Evolutionary conservation across 2,113 vertebrate genomes (phyloP).

Genomic region (Emydura subglobosa): DNA sequence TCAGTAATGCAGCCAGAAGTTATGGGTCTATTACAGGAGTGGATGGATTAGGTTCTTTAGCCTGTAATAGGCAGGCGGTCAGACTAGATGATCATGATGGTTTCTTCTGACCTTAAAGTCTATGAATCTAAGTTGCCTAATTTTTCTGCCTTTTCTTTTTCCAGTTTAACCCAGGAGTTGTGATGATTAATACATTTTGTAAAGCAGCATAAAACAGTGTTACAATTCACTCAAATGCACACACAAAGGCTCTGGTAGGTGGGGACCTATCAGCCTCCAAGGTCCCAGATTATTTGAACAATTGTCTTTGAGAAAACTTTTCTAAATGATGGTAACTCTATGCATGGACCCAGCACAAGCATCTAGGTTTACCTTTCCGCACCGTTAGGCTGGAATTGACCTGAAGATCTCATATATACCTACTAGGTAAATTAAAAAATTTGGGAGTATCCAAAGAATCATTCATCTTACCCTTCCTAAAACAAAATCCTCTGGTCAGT

Average conservation of each 20-base stretch:
- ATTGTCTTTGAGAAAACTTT: neutral
- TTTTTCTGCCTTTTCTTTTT: neutral
- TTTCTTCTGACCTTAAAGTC: too few relatives aligned
- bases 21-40: too few relatives aligned
- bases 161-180: neutral
- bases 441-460: fast-evolving
- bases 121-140: neutral
- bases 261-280: neutral
- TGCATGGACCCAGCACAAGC: neutral
- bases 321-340: neutral
- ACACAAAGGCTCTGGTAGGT: neutral
- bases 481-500: neutral
- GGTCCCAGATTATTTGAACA: neutral
- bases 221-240: neutral
- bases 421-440: neutral
- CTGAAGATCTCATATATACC: neutral
- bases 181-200: neutral
- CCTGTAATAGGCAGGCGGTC: too few relatives aligned
- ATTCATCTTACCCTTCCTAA: neutral
- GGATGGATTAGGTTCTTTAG: too few relatives aligned
- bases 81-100: too few relatives aligned
- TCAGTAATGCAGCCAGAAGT: too few relatives aligned
- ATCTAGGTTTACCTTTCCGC: neutral
- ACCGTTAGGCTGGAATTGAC: neutral
- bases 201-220: neutral